These are phyloP conservation scores for Pogonomyrmex californicus DNA, from an alignment of 1,140 invertebrate species.

Conservation along the genomic window DNA sequence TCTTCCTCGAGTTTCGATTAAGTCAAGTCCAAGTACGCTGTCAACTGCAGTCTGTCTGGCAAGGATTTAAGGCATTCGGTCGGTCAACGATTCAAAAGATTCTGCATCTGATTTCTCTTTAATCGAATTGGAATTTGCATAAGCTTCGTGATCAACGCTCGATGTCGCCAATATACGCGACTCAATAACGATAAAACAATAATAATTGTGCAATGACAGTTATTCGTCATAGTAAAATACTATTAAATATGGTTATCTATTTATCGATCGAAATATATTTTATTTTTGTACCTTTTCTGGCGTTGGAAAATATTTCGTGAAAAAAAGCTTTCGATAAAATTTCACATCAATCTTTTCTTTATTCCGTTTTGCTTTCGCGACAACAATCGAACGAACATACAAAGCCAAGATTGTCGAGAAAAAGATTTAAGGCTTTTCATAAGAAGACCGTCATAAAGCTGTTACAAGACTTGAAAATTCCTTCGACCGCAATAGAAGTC, in stretches of 20 bases:
- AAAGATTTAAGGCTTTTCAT: slow-evolving; percentile 16
- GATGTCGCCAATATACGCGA: neutral
- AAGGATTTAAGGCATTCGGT: neutral
- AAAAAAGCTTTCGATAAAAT: neutral
- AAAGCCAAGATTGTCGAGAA: neutral
- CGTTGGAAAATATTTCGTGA: neutral
- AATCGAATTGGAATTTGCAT: neutral
- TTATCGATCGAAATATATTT: neutral
- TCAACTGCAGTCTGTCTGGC: slow-evolving; percentile 31
- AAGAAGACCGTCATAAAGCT: neutral
- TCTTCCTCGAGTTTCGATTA: slow-evolving; percentile 28
- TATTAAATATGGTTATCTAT: neutral
- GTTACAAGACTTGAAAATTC: neutral
- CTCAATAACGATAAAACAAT: neutral
- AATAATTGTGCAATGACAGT: neutral
- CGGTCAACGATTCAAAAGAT: neutral
- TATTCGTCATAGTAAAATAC: neutral
- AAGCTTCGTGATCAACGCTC: neutral
- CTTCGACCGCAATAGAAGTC: neutral
- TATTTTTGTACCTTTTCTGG: neutral
- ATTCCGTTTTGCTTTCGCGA: neutral
- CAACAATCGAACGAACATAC: neutral
- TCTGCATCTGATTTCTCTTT: neutral
- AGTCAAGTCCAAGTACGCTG: slow-evolving; percentile 49
- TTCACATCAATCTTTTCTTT: neutral